These are phyloP conservation scores for Zootermopsis nevadensis DNA, from an alignment of 2,888 invertebrate genomes.

Conservation along the genomic window DNA sequence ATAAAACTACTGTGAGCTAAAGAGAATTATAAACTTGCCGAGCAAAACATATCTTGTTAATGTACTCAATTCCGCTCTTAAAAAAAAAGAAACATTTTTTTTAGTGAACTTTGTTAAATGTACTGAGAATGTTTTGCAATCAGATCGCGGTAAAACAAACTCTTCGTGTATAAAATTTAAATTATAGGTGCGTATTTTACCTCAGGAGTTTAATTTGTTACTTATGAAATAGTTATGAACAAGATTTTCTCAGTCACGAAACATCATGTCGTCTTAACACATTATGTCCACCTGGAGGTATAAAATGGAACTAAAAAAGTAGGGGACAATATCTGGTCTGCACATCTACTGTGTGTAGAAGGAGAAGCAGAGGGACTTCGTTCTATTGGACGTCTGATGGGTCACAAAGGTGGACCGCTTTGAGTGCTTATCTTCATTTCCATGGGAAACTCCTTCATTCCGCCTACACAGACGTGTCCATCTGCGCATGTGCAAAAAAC, in stretches of 20 bases:
- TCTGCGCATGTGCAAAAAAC: constrained; percentile 30
- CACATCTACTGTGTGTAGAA: not conserved
- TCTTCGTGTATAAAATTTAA: no score
- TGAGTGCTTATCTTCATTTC: not conserved
- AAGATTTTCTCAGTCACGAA: not conserved
- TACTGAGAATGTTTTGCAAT: no score
- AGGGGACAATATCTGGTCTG: not conserved
- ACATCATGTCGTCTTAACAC: not conserved
- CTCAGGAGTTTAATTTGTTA: not conserved
- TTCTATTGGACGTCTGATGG: constrained; percentile 15
- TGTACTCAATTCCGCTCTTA: no score
- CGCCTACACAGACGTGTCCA: constrained; percentile 21
- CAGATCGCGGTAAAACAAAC: no score
- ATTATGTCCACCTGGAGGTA: not conserved
- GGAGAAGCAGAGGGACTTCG: not conserved
- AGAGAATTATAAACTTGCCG: no score
- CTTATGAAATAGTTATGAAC: not conserved
- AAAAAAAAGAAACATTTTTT: no score
- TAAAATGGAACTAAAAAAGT: not conserved
- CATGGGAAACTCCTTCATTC: not conserved
- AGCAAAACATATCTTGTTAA: no score
- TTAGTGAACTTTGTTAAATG: no score
- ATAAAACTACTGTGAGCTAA: no score
- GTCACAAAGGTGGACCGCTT: constrained; percentile 17
- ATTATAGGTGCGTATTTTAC: no score